Conservation (phyloP, 2,888 invertebrate species). For the Parnassius glacialis region DNA sequence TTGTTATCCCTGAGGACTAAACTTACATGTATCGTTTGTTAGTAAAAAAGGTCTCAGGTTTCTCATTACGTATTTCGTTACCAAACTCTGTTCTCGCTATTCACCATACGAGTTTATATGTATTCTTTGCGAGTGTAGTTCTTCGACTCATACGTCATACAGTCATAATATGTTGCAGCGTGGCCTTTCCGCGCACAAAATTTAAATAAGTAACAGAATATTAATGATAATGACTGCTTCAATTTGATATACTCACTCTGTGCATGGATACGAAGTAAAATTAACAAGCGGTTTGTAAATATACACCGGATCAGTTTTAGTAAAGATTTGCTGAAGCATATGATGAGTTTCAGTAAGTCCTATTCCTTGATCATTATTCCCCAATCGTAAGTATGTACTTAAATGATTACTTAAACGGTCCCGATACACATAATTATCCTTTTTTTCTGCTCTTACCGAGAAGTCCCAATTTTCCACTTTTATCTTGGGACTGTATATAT, state of each 20-base stretch:
- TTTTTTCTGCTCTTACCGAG: slow-evolving; percentile 60
- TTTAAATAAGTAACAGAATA: too few species aligned
- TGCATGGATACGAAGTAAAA: slow-evolving; percentile 73
- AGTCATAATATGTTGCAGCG: too few species aligned
- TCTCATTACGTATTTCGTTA: too few species aligned
- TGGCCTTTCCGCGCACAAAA: too few species aligned
- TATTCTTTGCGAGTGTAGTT: too few species aligned
- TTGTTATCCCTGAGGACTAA: too few species aligned
- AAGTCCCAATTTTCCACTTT: slow-evolving; percentile 75
- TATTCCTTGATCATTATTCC: slow-evolving; percentile 58
- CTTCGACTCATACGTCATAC: too few species aligned
- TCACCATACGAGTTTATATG: too few species aligned
- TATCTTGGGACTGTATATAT: slow-evolving; percentile 56
- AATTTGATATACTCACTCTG: slow-evolving; percentile 57
- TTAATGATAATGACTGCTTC: too few species aligned
- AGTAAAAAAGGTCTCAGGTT: too few species aligned
- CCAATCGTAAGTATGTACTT: slow-evolving; percentile 72
- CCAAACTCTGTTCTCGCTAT: too few species aligned
- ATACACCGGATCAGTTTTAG: slow-evolving; percentile 64
- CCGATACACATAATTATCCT: slow-evolving; percentile 74
- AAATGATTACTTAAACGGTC: slow-evolving; percentile 67
- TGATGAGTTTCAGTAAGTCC: slow-evolving; percentile 68
- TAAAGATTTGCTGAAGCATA: slow-evolving; percentile 69
- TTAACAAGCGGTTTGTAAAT: slow-evolving; percentile 70
- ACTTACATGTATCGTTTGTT: too few species aligned